Base-by-base conservation (phyloP, 1,140 invertebrate genomes). In the Hydropsyche tenuis region DNA sequence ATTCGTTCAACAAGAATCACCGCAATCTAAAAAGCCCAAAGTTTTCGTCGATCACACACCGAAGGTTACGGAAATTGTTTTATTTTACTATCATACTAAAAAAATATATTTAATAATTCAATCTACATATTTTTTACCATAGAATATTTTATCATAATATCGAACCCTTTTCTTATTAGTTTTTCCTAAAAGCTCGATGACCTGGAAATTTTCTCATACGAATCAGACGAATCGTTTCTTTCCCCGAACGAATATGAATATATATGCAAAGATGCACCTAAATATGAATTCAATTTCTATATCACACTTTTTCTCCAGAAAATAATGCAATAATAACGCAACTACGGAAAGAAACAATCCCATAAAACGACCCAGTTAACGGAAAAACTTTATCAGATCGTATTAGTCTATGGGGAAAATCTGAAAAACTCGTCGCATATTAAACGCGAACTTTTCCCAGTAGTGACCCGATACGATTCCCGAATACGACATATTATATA, bases 1-100 rank as follows among this genome's bases (percentile, higher is more conserved):
- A 0, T 77, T 77, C 71, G 70, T 73, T 22, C 72, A 73, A 27
- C 12, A 53, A 22, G 73, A 74, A 46, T 69, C 70, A 12, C 75
- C 73, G 22, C 53, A 48, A 14, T 18, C 53, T 27, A 16, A 23
- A 48, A 51, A 69, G 46, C 64, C 25, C 23, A 12, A 30, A 73
- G 22, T 66, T 73, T 62, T 70, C n/a, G 56, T 73, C 20, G 64
- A 70, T 20, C 72, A 62, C 2, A 56, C 22, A 12, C 69, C 48
- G 45, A 77, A 77, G 75, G 75, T 77, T 73, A 74, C 25, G 51
- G 2, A 65, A 1, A 9, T 43, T 16, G n/a, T 37, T 3, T 43
- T 65, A n/a, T 62, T 16, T 56, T 20, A 18, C 51, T 9, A 16
- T 16, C 18, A 56, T 37, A 37, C 30, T 62, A 16, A 62, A 23